Conservation (phyloP, 2,888 invertebrate species). For the Scaptomyza reducta region DNA sequence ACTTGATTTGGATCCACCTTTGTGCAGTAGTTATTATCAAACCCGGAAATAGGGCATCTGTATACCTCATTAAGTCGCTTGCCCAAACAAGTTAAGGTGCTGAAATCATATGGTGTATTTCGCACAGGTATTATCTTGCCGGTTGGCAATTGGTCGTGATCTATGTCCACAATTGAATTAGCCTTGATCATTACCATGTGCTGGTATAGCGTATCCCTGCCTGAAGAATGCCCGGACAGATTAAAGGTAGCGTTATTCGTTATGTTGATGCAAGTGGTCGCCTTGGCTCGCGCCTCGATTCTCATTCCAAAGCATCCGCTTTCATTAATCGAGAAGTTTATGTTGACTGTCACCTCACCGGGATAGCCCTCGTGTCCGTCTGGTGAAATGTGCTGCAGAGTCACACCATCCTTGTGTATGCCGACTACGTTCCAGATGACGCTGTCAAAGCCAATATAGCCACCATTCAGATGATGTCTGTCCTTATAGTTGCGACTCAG, state of each 20-base stretch:
- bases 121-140: conserved; percentile 89
- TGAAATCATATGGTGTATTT: conserved; percentile 90
- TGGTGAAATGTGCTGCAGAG: conserved; percentile 90
- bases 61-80: conserved; percentile 88
- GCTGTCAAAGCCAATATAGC: conserved; percentile 92
- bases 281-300: conserved; percentile 91
- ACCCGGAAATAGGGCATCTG: conserved; percentile 85
- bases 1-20: conserved; percentile 62
- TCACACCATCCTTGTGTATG: conserved; percentile 84
- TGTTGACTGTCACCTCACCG: conserved; percentile 90
- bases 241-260: conserved; percentile 96
- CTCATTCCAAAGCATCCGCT: conserved; percentile 90
- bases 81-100: conserved; percentile 87
- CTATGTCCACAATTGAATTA: conserved; percentile 89
- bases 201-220: conserved; percentile 87
- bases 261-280: conserved; percentile 93
- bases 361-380: conserved; percentile 96
- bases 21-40: conserved; percentile 63
- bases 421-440: conserved; percentile 87
- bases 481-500: conserved; percentile 89
- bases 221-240: conserved; percentile 90
- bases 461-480: conserved; percentile 92
- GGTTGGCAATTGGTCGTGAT: conserved; percentile 89
- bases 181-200: conserved; percentile 91
- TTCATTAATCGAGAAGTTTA: conserved; percentile 89